phyloP scores from a whole-genome alignment of 2,797 vertebrate genomes.

The Meda fulgida region DNA sequence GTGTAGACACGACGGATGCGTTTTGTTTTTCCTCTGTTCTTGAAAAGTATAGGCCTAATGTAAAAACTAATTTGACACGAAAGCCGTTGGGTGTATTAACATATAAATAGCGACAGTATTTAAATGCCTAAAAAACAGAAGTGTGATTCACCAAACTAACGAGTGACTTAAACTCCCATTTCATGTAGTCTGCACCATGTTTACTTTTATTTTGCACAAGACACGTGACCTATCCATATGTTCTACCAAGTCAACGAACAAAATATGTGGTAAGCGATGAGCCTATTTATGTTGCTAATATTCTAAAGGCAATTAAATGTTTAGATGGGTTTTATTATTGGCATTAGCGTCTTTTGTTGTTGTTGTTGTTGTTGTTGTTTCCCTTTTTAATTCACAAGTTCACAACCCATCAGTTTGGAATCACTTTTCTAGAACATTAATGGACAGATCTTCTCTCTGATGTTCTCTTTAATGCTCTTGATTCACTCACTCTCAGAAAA shows the following conservation, averaged over 20 bases:
- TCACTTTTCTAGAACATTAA: no score
- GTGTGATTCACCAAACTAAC: not conserved
- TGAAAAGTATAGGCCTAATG: no score
- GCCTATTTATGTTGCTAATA: no score
- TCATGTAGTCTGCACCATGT: not conserved
- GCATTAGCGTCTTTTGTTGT: not conserved
- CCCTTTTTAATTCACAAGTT: not conserved
- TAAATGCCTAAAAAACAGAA: not conserved
- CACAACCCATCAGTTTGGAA: no score
- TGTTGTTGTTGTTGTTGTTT: fast-evolving
- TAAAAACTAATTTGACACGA: not conserved
- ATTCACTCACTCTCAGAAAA: no score
- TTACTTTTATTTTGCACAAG: no score
- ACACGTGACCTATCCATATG: not conserved
- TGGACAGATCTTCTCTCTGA: no score
- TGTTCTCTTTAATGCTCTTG: no score
- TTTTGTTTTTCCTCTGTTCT: not conserved
- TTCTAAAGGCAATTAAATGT: not conserved
- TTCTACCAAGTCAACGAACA: not conserved
- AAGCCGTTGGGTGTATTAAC: not conserved
- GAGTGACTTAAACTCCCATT: not conserved
- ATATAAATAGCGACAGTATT: not conserved
- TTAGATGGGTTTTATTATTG: not conserved
- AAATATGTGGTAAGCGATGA: not conserved
- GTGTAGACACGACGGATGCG: not conserved